A percentile compares a stretch with the other conserved stretches of the same genome.
phyloP scores from a whole-genome alignment of 2,888 invertebrate species.

The Eucera pruinosa region DNA sequence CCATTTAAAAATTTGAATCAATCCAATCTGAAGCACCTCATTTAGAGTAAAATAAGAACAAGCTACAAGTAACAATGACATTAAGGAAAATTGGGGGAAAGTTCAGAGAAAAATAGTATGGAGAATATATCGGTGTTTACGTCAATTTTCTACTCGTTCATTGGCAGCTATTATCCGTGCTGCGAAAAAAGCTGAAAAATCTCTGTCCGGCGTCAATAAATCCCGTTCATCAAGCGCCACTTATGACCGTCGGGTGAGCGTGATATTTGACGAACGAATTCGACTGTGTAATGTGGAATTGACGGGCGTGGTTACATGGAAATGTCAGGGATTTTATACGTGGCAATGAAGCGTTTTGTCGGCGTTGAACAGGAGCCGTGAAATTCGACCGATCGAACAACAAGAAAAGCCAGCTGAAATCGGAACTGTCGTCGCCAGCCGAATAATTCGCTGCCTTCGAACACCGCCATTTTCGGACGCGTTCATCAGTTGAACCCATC shows the following conservation, averaged over 20 bases:
- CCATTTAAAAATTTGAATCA: too few species aligned
- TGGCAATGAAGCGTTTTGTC: slow-evolving; percentile 23
- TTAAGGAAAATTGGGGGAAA: neutral
- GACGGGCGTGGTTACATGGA: slow-evolving; percentile 24
- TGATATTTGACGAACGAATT: slow-evolving; percentile 43
- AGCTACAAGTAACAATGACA: neutral
- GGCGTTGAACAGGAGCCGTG: slow-evolving; percentile 22
- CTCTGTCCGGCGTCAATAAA: neutral
- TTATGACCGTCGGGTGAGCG: slow-evolving; percentile 20
- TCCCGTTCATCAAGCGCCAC: neutral
- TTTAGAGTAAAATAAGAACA: too few species aligned
- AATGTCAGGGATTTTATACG: slow-evolving; percentile 46
- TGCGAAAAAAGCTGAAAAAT: neutral
- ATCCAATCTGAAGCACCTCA: too few species aligned
- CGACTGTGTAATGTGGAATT: slow-evolving; percentile 7
- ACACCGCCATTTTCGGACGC: slow-evolving; percentile 29
- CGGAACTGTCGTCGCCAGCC: slow-evolving; percentile 29
- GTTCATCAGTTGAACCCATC: slow-evolving; percentile 24
- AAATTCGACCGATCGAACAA: slow-evolving; percentile 40
- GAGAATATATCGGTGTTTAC: slow-evolving; percentile 8
- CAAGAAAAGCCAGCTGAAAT: slow-evolving; percentile 34
- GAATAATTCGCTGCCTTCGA: slow-evolving; percentile 38
- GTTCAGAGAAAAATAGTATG: neutral
- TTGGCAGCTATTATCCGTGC: slow-evolving; percentile 22
- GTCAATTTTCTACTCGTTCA: slow-evolving; percentile 22